These are phyloP conservation scores for Hippopotamus amphibius DNA, from an alignment of 2,113 vertebrate species.

Conservation along the genomic window DNA sequence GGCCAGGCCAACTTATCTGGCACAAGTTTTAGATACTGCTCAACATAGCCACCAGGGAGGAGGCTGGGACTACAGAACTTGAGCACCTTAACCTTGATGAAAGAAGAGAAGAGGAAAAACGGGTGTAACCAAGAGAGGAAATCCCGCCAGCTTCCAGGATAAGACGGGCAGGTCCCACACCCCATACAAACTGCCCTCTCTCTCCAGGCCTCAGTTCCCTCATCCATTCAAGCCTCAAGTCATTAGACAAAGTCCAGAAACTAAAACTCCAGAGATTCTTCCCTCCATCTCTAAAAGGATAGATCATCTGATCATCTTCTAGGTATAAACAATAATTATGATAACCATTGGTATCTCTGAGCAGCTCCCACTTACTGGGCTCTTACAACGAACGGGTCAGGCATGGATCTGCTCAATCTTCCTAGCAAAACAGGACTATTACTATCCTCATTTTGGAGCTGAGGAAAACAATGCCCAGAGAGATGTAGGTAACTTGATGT, in stretches of 20 bases:
- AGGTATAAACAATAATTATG: neutral
- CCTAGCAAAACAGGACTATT: neutral
- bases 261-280: neutral
- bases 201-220: neutral
- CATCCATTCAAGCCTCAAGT: neutral
- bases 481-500: neutral
- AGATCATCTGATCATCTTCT: neutral
- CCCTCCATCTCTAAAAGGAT: neutral
- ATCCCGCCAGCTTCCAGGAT: neutral
- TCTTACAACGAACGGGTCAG: neutral
- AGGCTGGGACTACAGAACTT: neutral
- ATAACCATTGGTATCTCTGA: neutral
- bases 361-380: neutral
- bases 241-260: neutral
- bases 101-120: slow-evolving; percentile 4
- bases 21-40: neutral
- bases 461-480: neutral
- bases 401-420: neutral
- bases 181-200: neutral
- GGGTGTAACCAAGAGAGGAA: neutral
- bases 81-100: neutral
- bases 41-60: neutral
- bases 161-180: neutral
- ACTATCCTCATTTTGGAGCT: neutral
- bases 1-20: neutral